These are phyloP conservation scores for Passer montanus DNA, from an alignment of 2,113 vertebrate species.

Conservation along the genomic window DNA sequence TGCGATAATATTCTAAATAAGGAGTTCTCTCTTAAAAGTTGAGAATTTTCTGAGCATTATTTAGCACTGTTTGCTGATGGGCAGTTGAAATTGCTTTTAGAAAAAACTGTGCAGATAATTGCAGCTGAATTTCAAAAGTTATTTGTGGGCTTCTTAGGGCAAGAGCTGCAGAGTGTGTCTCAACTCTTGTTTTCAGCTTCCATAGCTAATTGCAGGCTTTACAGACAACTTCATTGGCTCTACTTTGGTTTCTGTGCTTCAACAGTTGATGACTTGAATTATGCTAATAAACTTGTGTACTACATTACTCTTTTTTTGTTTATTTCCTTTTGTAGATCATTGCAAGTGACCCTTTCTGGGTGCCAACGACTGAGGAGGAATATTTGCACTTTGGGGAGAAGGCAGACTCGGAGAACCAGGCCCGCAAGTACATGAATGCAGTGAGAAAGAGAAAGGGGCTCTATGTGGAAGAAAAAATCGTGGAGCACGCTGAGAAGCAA, in stretches of 20 bases:
- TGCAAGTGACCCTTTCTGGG: constrained; percentile 92
- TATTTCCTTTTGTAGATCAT: constrained; percentile 78
- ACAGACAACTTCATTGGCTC: not conserved
- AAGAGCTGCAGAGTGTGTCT: not conserved
- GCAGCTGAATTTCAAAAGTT: not conserved
- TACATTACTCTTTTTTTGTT: not conserved
- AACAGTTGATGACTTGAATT: not conserved
- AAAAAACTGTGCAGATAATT: not conserved
- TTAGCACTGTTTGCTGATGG: not conserved
- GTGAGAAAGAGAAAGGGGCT: constrained; percentile 94
- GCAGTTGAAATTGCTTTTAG: not conserved
- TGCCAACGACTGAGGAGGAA: constrained; percentile 96
- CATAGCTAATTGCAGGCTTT: not conserved
- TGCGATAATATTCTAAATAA: not conserved
- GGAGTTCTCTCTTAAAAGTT: not conserved
- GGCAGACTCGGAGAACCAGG: constrained; percentile 91
- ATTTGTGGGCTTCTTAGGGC: not conserved
- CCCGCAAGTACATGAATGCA: constrained; percentile 92
- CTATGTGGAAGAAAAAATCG: constrained; percentile 93
- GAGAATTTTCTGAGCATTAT: not conserved
- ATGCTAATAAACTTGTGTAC: not conserved
- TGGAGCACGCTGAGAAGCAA: constrained; percentile 96
- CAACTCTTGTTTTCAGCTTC: not conserved
- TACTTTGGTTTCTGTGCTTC: not conserved
- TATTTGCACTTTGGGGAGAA: constrained; percentile 98